Evolutionary conservation across 1,140 invertebrate species (phyloP).

Genomic region (Phortica variegata): DNA sequence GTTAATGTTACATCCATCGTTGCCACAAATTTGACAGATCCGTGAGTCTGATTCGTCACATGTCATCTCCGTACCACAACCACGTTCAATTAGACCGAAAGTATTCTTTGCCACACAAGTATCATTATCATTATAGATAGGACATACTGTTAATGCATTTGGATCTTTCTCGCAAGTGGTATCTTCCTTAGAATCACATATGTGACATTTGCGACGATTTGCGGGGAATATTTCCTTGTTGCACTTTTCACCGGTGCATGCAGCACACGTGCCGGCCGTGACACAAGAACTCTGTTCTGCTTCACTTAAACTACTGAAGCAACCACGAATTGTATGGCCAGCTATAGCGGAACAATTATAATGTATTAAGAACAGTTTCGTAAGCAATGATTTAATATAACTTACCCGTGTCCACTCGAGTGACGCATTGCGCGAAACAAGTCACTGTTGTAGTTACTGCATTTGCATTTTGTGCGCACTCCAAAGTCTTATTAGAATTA

Average conservation of each 20-base stretch:
- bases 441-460: slow-evolving; percentile 6
- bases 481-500: slow-evolving; percentile 32
- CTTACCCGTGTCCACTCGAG: slow-evolving; percentile 4
- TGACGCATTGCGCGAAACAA: slow-evolving; percentile 34
- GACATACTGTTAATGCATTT: slow-evolving; percentile 29
- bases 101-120: slow-evolving; percentile 21
- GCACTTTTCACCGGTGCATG: slow-evolving; percentile 36
- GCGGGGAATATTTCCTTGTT: slow-evolving; percentile 36
- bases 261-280: slow-evolving; percentile 29
- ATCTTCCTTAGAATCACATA: slow-evolving; percentile 35
- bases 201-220: slow-evolving; percentile 37
- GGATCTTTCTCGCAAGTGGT: slow-evolving; percentile 22
- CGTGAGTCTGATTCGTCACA: slow-evolving; percentile 26
- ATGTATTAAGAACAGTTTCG: background rate
- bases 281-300: slow-evolving; percentile 24
- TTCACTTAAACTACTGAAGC: slow-evolving; percentile 19
- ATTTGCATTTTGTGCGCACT: slow-evolving; percentile 36
- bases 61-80: slow-evolving; percentile 31
- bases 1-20: slow-evolving; percentile 40
- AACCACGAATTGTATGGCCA: slow-evolving; percentile 40
- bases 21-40: slow-evolving; percentile 33
- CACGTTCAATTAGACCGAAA: slow-evolving; percentile 22
- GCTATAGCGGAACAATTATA: slow-evolving; percentile 12
- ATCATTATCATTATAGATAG: slow-evolving; percentile 32
- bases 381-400: background rate